Evolutionary conservation across 2,113 vertebrate species (phyloP), one percentile per base, ranked within the genome.

Genomic region (Sinocyclocheilus anshuiensis): DNA sequence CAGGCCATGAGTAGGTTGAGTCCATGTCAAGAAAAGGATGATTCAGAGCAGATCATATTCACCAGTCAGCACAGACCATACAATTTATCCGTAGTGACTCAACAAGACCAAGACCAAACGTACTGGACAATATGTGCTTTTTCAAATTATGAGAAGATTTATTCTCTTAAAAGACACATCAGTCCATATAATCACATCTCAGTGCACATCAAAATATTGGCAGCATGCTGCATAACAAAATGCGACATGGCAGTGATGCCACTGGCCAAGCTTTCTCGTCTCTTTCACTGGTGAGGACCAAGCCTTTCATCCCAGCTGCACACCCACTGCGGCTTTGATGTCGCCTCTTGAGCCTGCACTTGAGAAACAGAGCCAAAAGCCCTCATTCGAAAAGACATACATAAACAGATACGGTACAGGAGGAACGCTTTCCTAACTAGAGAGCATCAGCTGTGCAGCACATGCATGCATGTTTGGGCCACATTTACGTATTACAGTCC

Each of bases 301-400:
- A 89, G 87, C 83, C 91, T 91, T 90, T 90, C 84, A 24, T 81
- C 89, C 88, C 86, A 36, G 69, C 75, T 72, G 82, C 84, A 63
- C 85, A 88, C 87, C 77, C 76, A 82, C 88, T 85, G 86, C 29
- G 10, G 84, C 90, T 93, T 89, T 92, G 89, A 93, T 89, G 86
- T 86, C 79, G 29, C 36, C 84, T 90, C 89, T 87, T 90, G 48
- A 90, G 26, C 57, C 16, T 69, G 77, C 72, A 77, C 89, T 87
- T 75, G 65, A 84, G 61, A 85, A 81, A 83, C 71, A 81, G 85
- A 85, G 74, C 59, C 71, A 86, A 90, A 90, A 89, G 67, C 63
- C 76, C 74, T 74, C 63, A 18, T 61, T 74, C 48, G 59, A 45
- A 39, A 77, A 89, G 77, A 71, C 8, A 61, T 16, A 42, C 36